Conservation (phyloP, 2,888 invertebrate genomes). For the Trachelus troglodyta region DNA sequence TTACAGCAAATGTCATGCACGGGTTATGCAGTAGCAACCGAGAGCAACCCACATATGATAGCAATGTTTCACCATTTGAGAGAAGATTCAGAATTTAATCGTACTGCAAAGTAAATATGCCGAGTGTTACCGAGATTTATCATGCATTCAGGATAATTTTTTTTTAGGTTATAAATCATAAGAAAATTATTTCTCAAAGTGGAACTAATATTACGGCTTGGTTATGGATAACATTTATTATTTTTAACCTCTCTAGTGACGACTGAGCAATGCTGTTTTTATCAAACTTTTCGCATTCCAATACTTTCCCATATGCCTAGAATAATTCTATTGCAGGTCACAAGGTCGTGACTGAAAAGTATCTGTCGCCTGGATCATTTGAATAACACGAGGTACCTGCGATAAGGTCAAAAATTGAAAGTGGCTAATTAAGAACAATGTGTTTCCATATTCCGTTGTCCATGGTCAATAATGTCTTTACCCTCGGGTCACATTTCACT, state of each 20-base stretch:
- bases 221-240: background rate
- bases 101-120: background rate
- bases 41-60: background rate
- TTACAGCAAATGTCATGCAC: background rate
- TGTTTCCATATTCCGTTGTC: background rate
- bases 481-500: background rate
- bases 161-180: background rate
- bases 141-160: background rate
- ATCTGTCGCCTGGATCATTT: background rate
- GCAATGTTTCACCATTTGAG: background rate
- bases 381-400: background rate
- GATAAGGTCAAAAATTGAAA: background rate
- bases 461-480: background rate
- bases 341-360: background rate
- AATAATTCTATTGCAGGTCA: background rate
- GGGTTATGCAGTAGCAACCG: background rate
- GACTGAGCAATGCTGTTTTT: background rate
- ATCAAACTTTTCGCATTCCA: background rate
- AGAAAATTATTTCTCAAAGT: background rate
- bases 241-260: background rate
- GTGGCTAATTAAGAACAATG: background rate
- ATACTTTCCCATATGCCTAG: background rate
- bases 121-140: background rate
- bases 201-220: background rate
- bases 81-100: background rate